Percentiles rank a stretch among this genome's conserved stretches.
phyloP scores from a whole-genome alignment of 2,888 invertebrate genomes.

The Corbicula japonica region DNA sequence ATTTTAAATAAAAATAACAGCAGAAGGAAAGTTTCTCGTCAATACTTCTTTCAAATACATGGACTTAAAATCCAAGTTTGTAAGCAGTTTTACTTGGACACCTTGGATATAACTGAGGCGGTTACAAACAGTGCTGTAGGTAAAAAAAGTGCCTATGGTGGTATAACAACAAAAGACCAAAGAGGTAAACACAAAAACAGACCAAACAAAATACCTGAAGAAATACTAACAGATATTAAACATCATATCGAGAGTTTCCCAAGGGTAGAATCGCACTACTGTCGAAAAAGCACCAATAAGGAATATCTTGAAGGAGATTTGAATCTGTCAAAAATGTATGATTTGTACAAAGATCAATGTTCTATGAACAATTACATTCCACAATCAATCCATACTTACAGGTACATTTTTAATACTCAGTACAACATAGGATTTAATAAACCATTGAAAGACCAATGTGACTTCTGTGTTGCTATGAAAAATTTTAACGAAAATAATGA shows the following conservation, averaged over 20 bases:
- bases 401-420: conserved; percentile 32
- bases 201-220: conserved; percentile 4
- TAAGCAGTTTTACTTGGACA: neutral
- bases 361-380: neutral
- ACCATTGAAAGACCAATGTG: conserved; percentile 43
- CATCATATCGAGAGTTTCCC: conserved; percentile 30
- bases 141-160: conserved; percentile 7
- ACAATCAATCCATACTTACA: conserved; percentile 15
- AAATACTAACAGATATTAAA: conserved; percentile 17
- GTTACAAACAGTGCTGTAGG: neutral
- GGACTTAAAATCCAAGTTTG: neutral
- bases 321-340: conserved; percentile 29
- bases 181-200: conserved; percentile 31
- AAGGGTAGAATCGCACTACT: conserved; percentile 39
- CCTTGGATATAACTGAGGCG: neutral
- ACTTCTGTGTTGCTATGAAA: conserved; percentile 29
- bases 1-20: neutral
- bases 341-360: conserved; percentile 24
- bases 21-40: neutral
- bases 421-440: conserved; percentile 35
- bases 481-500: conserved; percentile 29
- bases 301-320: conserved; percentile 26
- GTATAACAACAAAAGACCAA: neutral
- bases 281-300: conserved; percentile 28
- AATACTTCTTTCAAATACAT: conserved; percentile 1